phyloP scores from a whole-genome alignment of 2,888 invertebrate genomes.

The Temnothorax unifasciatus region DNA sequence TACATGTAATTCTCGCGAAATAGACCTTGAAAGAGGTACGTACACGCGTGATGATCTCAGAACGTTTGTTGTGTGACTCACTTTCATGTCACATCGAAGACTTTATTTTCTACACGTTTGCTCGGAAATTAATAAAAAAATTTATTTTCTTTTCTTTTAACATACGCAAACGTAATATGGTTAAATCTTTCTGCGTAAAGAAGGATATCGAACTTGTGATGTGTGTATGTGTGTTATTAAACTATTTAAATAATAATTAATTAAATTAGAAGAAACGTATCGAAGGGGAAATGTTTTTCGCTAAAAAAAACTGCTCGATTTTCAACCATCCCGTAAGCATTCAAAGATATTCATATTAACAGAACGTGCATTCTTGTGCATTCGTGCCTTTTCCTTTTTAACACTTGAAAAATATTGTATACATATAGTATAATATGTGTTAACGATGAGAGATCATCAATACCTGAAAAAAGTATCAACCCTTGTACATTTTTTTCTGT shows the following conservation, averaged over 20 bases:
- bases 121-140: neutral
- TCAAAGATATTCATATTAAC: neutral
- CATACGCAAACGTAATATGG: neutral
- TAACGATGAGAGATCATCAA: neutral
- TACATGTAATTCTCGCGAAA: neutral
- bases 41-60: constrained; percentile 62
- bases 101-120: neutral
- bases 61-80: constrained; percentile 70
- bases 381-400: neutral
- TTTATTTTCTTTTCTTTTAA: neutral
- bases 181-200: neutral
- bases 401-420: neutral
- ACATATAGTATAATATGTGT: too few species aligned
- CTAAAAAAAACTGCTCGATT: neutral
- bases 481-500: constrained; percentile 65
- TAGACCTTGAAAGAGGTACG: constrained; percentile 60
- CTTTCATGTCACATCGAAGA: constrained; percentile 63
- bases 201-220: neutral
- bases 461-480: constrained; percentile 42
- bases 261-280: neutral
- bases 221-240: neutral
- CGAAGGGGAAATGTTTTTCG: neutral
- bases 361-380: neutral
- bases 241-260: neutral
- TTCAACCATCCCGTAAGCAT: neutral